Evolutionary conservation across 2,888 invertebrate genomes (phyloP).

Genomic region (Meteorus cinctellus): DNA sequence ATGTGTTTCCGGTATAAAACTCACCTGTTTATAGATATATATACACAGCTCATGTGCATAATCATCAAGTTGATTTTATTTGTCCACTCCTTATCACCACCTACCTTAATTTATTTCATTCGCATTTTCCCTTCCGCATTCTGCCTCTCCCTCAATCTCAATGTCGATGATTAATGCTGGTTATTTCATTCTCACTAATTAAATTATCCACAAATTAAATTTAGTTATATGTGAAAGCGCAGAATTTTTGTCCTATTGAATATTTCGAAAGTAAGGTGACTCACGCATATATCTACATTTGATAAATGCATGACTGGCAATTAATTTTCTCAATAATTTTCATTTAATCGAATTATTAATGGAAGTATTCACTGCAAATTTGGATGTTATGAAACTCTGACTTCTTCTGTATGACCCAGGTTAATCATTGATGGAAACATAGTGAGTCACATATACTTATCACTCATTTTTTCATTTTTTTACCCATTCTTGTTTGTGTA

Average conservation of each 20-base stretch:
- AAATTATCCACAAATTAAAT: not conserved
- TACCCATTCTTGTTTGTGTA: not conserved
- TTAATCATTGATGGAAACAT: too few relatives aligned
- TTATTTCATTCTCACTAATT: not conserved
- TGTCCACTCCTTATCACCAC: constrained; percentile 18
- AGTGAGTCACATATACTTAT: too few relatives aligned
- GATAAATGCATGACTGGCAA: too few relatives aligned
- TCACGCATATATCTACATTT: not conserved
- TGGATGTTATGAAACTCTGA: too few relatives aligned
- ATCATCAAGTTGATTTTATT: constrained; percentile 37
- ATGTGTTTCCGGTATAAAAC: constrained; percentile 40
- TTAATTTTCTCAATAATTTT: too few relatives aligned
- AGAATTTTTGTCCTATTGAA: not conserved
- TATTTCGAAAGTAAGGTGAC: not conserved
- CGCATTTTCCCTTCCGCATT: too few relatives aligned
- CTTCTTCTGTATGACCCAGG: too few relatives aligned
- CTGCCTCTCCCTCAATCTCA: not conserved
- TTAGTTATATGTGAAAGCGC: too few relatives aligned
- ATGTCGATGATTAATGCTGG: not conserved
- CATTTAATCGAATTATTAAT: too few relatives aligned
- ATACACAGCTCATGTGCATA: not conserved
- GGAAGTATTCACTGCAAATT: too few relatives aligned
- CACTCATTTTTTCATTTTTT: not conserved
- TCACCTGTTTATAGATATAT: constrained; percentile 19
- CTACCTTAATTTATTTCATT: constrained; percentile 1